These are phyloP conservation scores for Trachelus tabidus DNA, from an alignment of 2,888 invertebrate genomes.

Conservation along the genomic window DNA sequence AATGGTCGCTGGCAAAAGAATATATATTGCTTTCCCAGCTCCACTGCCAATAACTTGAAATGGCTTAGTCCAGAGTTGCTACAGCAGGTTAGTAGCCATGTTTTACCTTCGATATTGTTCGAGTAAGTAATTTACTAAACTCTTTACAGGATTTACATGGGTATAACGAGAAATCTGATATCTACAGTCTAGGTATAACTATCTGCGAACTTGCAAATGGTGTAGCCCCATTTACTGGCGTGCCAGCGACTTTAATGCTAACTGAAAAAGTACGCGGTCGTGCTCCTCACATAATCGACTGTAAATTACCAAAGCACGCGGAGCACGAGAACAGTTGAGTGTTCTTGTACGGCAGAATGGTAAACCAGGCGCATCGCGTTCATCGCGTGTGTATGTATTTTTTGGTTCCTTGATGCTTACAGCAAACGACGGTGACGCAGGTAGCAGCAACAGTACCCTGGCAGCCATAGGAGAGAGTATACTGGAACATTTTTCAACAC, in stretches of 20 bases:
- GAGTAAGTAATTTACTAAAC: neutral
- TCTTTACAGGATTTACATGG: constrained; percentile 79
- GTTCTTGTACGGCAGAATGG: constrained; percentile 24
- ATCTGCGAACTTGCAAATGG: constrained; percentile 92
- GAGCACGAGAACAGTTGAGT: constrained; percentile 53
- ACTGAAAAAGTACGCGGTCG: constrained; percentile 88
- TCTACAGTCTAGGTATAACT: constrained; percentile 90
- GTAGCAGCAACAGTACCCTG: constrained; percentile 30
- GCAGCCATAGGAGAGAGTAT: constrained; percentile 18
- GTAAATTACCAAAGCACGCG: constrained; percentile 57
- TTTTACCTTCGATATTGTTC: constrained; percentile 2
- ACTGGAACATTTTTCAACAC: constrained; percentile 37
- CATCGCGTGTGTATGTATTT: constrained; percentile 15
- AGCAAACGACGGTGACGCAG: constrained; percentile 33
- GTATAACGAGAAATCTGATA: constrained; percentile 89
- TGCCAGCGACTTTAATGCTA: constrained; percentile 89
- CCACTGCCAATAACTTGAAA: constrained; percentile 79
- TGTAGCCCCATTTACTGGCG: constrained; percentile 86
- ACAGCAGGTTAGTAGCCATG: constrained; percentile 74
- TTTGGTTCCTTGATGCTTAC: constrained; percentile 9
- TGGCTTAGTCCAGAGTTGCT: constrained; percentile 94
- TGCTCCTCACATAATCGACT: constrained; percentile 80
- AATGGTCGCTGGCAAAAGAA: constrained; percentile 77
- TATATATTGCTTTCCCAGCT: constrained; percentile 81
- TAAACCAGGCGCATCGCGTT: neutral